Conservation (phyloP, 2,797 vertebrate species). For the Novumbra hubbsi region DNA sequence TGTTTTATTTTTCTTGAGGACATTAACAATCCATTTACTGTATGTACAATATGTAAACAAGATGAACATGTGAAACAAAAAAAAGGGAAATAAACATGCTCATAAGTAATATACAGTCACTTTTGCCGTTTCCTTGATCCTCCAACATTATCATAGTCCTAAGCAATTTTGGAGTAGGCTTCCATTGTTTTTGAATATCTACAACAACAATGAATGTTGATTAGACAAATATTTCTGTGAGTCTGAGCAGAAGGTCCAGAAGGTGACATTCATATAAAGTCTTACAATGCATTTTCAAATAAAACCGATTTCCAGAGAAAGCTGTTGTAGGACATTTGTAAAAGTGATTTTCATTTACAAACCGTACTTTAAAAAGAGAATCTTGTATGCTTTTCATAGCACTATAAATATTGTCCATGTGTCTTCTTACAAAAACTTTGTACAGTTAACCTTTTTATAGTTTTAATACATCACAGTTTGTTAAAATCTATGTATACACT, state of each 20-base stretch:
- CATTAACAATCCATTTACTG: slow-evolving; percentile 65
- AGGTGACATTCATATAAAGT: slow-evolving; percentile 66
- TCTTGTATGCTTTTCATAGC: slow-evolving; percentile 47
- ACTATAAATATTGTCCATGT: slow-evolving; percentile 78
- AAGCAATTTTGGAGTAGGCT: slow-evolving; percentile 31
- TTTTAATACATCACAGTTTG: slow-evolving; percentile 65
- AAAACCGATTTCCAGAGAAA: slow-evolving; percentile 22
- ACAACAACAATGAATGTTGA: slow-evolving; percentile 20
- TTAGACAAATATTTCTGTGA: slow-evolving; percentile 51
- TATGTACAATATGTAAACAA: slow-evolving; percentile 84
- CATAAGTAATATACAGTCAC: slow-evolving; percentile 68
- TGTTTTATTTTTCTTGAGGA: slow-evolving; percentile 48
- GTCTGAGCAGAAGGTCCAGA: slow-evolving; percentile 13
- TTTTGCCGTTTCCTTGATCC: slow-evolving; percentile 55
- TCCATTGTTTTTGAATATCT: slow-evolving; percentile 57
- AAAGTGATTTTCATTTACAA: slow-evolving; percentile 69
- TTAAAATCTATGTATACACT: slow-evolving; percentile 57
- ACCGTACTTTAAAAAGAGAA: slow-evolving; percentile 66
- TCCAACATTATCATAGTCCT: slow-evolving; percentile 43
- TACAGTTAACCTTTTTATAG: slow-evolving; percentile 59
- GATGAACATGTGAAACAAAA: slow-evolving; percentile 62
- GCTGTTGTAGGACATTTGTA: slow-evolving; percentile 63
- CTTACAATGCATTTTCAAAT: slow-evolving; percentile 62
- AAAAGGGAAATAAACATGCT: slow-evolving; percentile 69
- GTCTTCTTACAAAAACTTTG: slow-evolving; percentile 75